These are phyloP conservation scores for Diprion similis DNA, from an alignment of 1,140 invertebrate genomes.

Conservation along the genomic window DNA sequence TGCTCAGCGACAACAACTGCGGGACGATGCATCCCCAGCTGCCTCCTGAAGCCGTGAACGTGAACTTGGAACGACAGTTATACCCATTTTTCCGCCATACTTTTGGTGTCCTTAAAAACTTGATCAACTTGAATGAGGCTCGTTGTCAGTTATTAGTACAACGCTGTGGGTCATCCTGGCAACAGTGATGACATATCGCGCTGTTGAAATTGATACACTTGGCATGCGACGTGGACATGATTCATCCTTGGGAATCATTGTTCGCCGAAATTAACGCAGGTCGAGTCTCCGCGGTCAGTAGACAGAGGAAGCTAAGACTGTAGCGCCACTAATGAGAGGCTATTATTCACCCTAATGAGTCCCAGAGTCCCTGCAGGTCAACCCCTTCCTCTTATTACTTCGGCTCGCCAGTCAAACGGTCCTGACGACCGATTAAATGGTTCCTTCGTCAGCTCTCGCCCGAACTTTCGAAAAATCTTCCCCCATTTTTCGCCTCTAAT, in stretches of 20 bases:
- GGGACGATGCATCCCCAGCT: neutral
- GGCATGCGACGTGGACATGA: neutral
- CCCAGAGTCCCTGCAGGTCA: neutral
- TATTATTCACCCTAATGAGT: slow-evolving; percentile 1
- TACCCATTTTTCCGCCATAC: too few species aligned
- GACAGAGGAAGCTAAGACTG: neutral
- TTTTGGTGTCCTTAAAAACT: too few species aligned
- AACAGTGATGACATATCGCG: too few species aligned
- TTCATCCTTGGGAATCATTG: neutral
- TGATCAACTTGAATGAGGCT: too few species aligned
- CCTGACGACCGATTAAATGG: neutral
- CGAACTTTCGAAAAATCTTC: neutral
- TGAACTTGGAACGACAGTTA: too few species aligned
- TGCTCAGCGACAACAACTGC: neutral
- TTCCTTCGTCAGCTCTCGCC: neutral
- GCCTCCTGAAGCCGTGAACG: neutral
- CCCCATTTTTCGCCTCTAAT: neutral
- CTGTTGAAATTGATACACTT: neutral
- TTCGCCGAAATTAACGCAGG: neutral
- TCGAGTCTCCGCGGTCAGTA: neutral
- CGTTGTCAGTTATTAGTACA: too few species aligned
- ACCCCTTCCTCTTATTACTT: neutral
- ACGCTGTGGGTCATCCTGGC: too few species aligned
- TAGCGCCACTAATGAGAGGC: neutral
- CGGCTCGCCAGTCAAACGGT: neutral